A percentile compares a stretch with the other conserved stretches of the same genome.
These are phyloP conservation scores for Jaculus jaculus DNA, from an alignment of 2,113 vertebrate species.

Conservation along the genomic window DNA sequence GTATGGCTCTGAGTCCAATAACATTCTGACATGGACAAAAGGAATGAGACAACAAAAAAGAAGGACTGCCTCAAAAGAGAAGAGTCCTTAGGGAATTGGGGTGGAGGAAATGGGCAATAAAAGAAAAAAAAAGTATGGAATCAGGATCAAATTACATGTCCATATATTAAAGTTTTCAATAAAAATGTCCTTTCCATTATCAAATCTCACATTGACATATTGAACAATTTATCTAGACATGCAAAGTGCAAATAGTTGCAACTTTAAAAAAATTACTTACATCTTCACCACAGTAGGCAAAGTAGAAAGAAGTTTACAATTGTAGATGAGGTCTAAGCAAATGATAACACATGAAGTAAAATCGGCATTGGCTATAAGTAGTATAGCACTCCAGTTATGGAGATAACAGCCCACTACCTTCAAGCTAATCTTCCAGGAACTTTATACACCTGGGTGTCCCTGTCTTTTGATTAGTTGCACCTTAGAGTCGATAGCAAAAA, in stretches of 20 bases:
- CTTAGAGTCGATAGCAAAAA: too few relatives aligned
- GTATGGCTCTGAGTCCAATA: too few relatives aligned
- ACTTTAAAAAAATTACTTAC: not conserved
- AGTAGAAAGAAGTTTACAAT: not conserved
- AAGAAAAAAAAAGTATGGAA: too few relatives aligned
- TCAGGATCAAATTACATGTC: too few relatives aligned
- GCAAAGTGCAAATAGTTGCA: not conserved
- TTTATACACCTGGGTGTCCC: not conserved
- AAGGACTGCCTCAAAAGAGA: too few relatives aligned
- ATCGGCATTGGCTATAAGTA: rapidly evolving
- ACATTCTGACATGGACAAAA: too few relatives aligned
- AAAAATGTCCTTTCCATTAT: not conserved
- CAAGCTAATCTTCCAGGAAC: rapidly evolving
- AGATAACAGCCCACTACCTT: not conserved
- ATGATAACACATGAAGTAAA: too few relatives aligned
- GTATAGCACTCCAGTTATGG: rapidly evolving
- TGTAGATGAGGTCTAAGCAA: not conserved
- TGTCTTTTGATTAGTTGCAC: not conserved
- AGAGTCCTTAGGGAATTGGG: too few relatives aligned
- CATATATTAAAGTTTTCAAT: not conserved
- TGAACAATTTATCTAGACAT: not conserved
- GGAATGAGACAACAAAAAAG: too few relatives aligned
- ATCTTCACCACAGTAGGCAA: rapidly evolving
- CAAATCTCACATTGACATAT: not conserved
- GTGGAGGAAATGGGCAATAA: too few relatives aligned